Evolutionary conservation across 92 coral and sea anemone species (phyloP), one percentile per base, ranked within the genome.

Genomic region (Parazoanthus darwini): DNA sequence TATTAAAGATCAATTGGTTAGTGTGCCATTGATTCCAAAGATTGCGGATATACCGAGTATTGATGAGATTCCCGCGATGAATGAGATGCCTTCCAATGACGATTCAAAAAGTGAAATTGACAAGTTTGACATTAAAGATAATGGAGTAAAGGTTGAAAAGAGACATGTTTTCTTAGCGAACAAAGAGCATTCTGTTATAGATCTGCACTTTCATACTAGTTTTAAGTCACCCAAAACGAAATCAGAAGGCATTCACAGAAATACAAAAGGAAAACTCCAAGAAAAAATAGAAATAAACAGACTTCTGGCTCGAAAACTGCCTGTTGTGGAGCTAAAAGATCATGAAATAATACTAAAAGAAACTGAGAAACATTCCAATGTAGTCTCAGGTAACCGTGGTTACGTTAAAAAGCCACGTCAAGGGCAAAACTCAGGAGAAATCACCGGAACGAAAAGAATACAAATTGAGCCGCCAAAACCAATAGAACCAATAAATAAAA

Each of bases 381-480:
- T 8, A 20, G n/a, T 37, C 29, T 2, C 77, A 42, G n/a, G 77
- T 39, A 15, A 54, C 18, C 59, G 9, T 54, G 59, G 18, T 54
- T 7, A 5, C 15, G 16, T 10, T 23, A 70, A 71, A 43, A 8
- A 14, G 25, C 25, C 68, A 7, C 42, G 18, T 20, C 26, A 44
- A 36, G 66, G n/a, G 68, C 15, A 18, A 76, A 86, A 76, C 36
- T n/a, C 75, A 2, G 78, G 29, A 50, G 81, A 75, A 25, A 8
- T 78, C 9, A 8, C 42, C 54, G 89, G 89, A 58, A 70, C 35
- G 5, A 50, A 50, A 33, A 93, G 87, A 77, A 88, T 94, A n/a
- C 33, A 50, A 33, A 94, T 94, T 35, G 87, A 91, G 6, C 97
- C 97, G 29, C 97, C 97, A 5, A 86, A 78, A 75, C 91, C 94